These are phyloP conservation scores for Pomacea maculata DNA, from an alignment of 1,140 invertebrate species.

Conservation along the genomic window DNA sequence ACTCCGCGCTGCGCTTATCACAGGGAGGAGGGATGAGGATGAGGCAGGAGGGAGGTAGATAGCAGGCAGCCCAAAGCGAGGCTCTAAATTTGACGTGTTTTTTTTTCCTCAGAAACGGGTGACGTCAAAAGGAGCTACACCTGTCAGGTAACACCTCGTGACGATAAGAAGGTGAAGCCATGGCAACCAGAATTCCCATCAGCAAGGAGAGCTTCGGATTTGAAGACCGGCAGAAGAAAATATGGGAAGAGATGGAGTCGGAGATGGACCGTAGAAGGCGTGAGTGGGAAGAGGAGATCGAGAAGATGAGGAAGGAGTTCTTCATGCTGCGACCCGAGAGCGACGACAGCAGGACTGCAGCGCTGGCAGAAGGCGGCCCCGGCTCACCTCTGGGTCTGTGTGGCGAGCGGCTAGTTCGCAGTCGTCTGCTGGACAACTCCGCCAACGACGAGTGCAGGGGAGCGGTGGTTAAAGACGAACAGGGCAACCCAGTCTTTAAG, in stretches of 20 bases:
- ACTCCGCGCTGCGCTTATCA: no score
- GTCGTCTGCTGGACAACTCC: not conserved
- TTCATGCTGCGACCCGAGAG: constrained; percentile 53
- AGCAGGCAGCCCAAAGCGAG: no score
- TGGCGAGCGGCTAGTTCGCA: not conserved
- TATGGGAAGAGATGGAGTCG: constrained; percentile 62
- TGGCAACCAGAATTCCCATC: constrained; percentile 59
- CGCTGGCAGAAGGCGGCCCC: constrained; percentile 4
- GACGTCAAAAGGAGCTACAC: not conserved
- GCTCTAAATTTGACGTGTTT: not conserved
- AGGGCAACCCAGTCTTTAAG: constrained; percentile 52
- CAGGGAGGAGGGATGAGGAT: no score
- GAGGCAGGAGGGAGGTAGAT: no score
- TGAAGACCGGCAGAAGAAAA: constrained; percentile 57
- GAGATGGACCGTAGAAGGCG: constrained; percentile 59
- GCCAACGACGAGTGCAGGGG: constrained; percentile 36
- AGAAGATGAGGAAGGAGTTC: constrained; percentile 62
- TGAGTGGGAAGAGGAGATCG: constrained; percentile 64
- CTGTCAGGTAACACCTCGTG: not conserved
- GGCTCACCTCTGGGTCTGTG: not conserved
- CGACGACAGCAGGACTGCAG: not conserved
- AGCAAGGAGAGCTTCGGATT: constrained; percentile 57
- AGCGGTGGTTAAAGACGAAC: constrained; percentile 53
- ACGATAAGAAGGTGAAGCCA: constrained; percentile 18
- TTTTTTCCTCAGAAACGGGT: not conserved